These are phyloP conservation scores for Chelidonichthys spinosus DNA, from an alignment of 2,797 vertebrate genomes.

Conservation along the genomic window DNA sequence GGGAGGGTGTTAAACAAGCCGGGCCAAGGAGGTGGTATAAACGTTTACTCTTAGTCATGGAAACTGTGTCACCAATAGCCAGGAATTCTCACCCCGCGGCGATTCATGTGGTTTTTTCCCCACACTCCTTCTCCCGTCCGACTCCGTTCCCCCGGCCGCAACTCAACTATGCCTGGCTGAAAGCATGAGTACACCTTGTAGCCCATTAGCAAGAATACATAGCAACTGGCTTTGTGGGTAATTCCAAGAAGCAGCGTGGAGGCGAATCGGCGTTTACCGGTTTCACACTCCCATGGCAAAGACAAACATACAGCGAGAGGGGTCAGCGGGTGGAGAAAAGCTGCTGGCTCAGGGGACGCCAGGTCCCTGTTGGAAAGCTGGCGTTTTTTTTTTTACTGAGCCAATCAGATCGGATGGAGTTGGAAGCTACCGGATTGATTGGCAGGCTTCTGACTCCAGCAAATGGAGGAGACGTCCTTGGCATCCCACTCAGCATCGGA, in stretches of 20 bases:
- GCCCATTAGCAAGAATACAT: conserved; percentile 42
- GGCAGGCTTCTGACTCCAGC: conserved; percentile 68
- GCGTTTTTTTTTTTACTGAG: conserved; percentile 17
- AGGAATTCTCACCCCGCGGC: conserved; percentile 72
- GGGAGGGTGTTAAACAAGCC: conserved; percentile 77
- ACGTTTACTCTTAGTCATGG: conserved; percentile 78
- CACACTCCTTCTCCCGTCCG: conserved; percentile 7
- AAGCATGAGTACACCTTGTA: conserved; percentile 44
- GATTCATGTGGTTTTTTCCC: conserved; percentile 33
- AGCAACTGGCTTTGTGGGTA: conserved; percentile 35
- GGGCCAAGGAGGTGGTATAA: conserved; percentile 57
- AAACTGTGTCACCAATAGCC: conserved; percentile 67
- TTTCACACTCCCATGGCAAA: conserved; percentile 59
- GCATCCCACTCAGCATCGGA: conserved; percentile 65
- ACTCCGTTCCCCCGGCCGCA: conserved; percentile 8
- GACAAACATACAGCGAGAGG: conserved; percentile 63
- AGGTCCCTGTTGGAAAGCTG: conserved; percentile 46
- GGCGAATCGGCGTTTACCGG: conserved; percentile 57
- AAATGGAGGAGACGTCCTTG: conserved; percentile 74
- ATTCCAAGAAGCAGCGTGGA: conserved; percentile 27
- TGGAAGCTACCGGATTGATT: conserved; percentile 65
- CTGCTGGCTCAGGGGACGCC: conserved; percentile 72
- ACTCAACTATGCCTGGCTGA: conserved; percentile 52
- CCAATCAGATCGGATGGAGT: conserved; percentile 61
- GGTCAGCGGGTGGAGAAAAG: conserved; percentile 58